Base-by-base conservation (phyloP, 1,140 invertebrate genomes). In the Zaprionus vittiger region DNA sequence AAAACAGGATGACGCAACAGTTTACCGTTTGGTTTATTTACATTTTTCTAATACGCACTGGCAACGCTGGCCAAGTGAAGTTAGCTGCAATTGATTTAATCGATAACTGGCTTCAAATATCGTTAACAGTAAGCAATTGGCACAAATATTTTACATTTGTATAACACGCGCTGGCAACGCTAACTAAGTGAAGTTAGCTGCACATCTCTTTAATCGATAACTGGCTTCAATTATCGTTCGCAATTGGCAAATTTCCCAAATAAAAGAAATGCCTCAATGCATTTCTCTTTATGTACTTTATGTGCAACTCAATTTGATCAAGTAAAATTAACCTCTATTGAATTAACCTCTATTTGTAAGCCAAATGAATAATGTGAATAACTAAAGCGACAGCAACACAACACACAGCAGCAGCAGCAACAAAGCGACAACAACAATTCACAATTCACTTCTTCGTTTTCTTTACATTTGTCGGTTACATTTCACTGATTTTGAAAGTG, bases 401-500 rank as follows among this genome's bases (percentile, higher is more conserved):
- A 28, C 24, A 26, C n/a, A 71, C 81, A 78, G 62, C 28, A 34
- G 31, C 62, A 64, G 68, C 83, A 79, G 22, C 75, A 78, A 77
- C 72, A 69, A 57, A 49, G 47, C 70, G 52, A 37, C 72, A 71
- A 84, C 84, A 83, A 83, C 80, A 74, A 72, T 86, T 83, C 80
- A 79, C 69, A 52, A 52, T 52, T 52, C 79, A 59, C 70, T 74
- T 67, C 34, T 80, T 61, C 41, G 38, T 55, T 9, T 52, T 61
- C 47, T 75, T 63, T 24, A 22, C 52, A 22, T 68, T 77, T 83
- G 79, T 87, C 71, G 67, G 85, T 91, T 89, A 90, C 81, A 89
- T 89, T 90, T 90, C 85, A 91, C 86, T 91, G 84, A 90, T 89
- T 89, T 90, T 89, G 85, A 89, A 89, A 89, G 85, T 89, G 85